phyloP scores from a whole-genome alignment of 1,140 invertebrate genomes.

The Phymastichus coffea region DNA sequence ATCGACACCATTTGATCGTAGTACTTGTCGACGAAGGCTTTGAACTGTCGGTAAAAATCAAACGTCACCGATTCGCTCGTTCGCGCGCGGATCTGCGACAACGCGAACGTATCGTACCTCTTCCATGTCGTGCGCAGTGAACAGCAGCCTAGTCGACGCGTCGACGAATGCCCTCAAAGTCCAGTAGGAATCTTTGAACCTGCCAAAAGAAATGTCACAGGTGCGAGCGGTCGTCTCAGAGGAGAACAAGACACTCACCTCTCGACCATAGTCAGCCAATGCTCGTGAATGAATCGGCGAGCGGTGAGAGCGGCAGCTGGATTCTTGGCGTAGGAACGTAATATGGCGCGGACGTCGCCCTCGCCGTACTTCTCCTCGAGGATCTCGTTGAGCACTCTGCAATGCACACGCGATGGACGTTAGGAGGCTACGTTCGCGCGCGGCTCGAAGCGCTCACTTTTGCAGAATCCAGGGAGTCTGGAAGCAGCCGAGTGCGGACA shows the following conservation, averaged over 20 bases:
- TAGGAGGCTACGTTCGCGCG: too few relatives aligned
- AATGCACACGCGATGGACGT: too few relatives aligned
- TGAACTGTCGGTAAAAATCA: slow-evolving; percentile 39
- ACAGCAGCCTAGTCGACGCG: slow-evolving; percentile 39
- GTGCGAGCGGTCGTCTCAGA: too few relatives aligned
- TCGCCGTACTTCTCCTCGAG: slow-evolving; percentile 35
- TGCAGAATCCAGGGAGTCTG: slow-evolving; percentile 44
- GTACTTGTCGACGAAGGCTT: slow-evolving; percentile 42
- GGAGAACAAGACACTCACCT: slow-evolving; percentile 34
- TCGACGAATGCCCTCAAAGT: slow-evolving; percentile 40
- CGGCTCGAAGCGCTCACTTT: slow-evolving; percentile 33
- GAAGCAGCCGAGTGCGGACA: slow-evolving; percentile 45
- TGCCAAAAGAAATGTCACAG: too few relatives aligned
- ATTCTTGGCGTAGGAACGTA: slow-evolving; percentile 39
- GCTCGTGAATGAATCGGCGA: slow-evolving; percentile 39
- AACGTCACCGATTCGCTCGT: neutral
- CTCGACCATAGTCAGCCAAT: slow-evolving; percentile 41
- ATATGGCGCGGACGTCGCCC: slow-evolving; percentile 37
- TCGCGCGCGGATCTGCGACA: neutral
- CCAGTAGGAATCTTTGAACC: slow-evolving; percentile 37
- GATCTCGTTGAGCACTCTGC: slow-evolving; percentile 42
- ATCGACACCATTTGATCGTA: slow-evolving; percentile 44
- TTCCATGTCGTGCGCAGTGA: slow-evolving; percentile 41
- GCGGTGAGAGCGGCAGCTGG: slow-evolving; percentile 41
- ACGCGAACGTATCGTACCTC: slow-evolving; percentile 39